Evolutionary conservation across 2,888 invertebrate species (phyloP).

Genomic region (Pteria penguin): DNA sequence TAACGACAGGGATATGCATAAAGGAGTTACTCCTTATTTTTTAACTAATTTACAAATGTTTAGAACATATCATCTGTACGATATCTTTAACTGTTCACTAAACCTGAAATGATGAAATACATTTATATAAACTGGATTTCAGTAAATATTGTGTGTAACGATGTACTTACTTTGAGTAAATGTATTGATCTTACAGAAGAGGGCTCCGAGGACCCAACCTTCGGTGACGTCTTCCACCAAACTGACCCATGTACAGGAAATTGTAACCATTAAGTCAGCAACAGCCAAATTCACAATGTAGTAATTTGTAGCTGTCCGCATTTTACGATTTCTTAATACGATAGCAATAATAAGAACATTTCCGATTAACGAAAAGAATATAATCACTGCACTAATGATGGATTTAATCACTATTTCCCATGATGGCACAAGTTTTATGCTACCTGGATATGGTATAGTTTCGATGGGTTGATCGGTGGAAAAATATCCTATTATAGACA

Average conservation of each 20-base stretch:
- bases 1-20: no score
- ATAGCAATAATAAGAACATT: slow-evolving; percentile 69
- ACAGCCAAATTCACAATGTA: slow-evolving; percentile 78
- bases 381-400: slow-evolving; percentile 62
- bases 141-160: no score
- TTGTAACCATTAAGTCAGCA: slow-evolving; percentile 73
- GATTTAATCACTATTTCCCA: slow-evolving; percentile 69
- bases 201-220: slow-evolving; percentile 86
- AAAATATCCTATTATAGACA: neutral
- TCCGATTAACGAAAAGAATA: slow-evolving; percentile 67
- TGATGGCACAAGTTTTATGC: slow-evolving; percentile 55
- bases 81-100: no score
- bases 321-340: slow-evolving; percentile 67
- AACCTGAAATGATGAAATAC: no score
- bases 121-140: no score
- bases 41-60: no score
- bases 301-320: slow-evolving; percentile 78
- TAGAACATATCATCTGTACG: no score
- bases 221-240: slow-evolving; percentile 88
- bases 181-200: slow-evolving; percentile 89
- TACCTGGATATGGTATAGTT: slow-evolving; percentile 53
- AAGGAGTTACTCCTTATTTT: no score
- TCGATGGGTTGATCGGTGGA: neutral
- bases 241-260: slow-evolving; percentile 88
- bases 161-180: slow-evolving; percentile 85